These are phyloP conservation scores for Sigmodon hispidus DNA, from an alignment of 2,113 vertebrate species.

Conservation along the genomic window DNA sequence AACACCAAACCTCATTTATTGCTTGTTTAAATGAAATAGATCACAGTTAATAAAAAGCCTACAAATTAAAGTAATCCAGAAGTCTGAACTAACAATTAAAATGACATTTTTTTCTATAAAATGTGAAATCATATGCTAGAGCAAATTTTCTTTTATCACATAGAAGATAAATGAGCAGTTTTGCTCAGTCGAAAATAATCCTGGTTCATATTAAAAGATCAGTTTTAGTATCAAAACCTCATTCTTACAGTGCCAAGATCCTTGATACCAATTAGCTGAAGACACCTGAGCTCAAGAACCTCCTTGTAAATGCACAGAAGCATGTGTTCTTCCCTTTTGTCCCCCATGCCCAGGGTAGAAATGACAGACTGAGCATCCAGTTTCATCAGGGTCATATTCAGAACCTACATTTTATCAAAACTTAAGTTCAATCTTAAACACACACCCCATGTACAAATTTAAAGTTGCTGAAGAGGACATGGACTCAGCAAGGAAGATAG, in stretches of 20 bases:
- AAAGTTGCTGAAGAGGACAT: fast-evolving
- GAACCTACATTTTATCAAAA: background rate
- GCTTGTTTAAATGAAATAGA: conserved; percentile 77
- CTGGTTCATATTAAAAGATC: conserved; percentile 53
- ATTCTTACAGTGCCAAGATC: conserved; percentile 56
- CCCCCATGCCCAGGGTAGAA: background rate
- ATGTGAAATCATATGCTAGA: conserved; percentile 71
- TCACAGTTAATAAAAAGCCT: conserved; percentile 80
- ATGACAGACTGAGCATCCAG: background rate
- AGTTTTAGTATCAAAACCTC: conserved; percentile 58
- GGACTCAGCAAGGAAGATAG: too few relatives aligned
- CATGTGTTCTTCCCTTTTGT: background rate
- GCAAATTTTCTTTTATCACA: conserved; percentile 73
- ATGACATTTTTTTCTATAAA: conserved; percentile 47
- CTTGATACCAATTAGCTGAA: conserved; percentile 25
- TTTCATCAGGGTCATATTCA: background rate
- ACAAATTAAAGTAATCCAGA: conserved; percentile 76
- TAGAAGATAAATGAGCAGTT: conserved; percentile 72
- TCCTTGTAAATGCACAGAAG: background rate
- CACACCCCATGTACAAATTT: too few relatives aligned
- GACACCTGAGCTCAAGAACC: background rate
- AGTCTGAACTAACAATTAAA: conserved; percentile 80
- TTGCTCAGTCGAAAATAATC: conserved; percentile 63
- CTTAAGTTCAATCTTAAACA: background rate
- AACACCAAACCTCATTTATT: conserved; percentile 69